Percentiles rank a stretch among this genome's conserved stretches.
phyloP scores from a whole-genome alignment of 2,797 vertebrate genomes.

The Xiphorhynchus erythropygius region DNA sequence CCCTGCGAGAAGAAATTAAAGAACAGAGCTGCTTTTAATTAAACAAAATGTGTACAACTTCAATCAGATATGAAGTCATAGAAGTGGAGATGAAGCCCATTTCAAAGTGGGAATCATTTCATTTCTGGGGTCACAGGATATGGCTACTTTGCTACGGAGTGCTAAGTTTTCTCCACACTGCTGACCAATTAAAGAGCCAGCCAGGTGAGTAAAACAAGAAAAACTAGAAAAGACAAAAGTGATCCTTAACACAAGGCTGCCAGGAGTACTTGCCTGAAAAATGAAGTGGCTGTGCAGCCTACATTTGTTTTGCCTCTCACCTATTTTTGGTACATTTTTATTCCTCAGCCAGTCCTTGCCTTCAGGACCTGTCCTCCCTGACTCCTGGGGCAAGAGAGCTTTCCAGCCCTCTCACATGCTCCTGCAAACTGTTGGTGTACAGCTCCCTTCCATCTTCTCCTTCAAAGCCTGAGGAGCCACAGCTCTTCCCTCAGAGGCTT shows the following conservation, averaged over 20 bases:
- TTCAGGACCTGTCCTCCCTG: background rate
- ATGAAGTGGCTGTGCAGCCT: background rate
- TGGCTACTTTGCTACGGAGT: background rate
- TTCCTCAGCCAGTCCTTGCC: background rate
- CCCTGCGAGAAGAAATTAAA: constrained; percentile 73
- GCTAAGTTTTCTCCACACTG: background rate
- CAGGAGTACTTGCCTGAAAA: background rate
- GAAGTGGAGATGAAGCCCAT: background rate
- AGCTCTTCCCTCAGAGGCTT: background rate
- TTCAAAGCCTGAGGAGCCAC: background rate
- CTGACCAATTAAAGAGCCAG: background rate
- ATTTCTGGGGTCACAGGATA: background rate
- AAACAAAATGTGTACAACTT: background rate
- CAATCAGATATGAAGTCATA: background rate
- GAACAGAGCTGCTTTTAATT: background rate
- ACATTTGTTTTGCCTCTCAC: background rate
- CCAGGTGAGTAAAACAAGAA: background rate
- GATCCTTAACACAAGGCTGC: background rate
- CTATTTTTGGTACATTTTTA: background rate
- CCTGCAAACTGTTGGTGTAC: accelerated
- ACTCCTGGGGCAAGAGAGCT: background rate
- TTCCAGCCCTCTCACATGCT: background rate
- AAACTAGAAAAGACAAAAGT: background rate
- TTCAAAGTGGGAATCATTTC: background rate
- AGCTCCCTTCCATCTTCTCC: background rate